Evolutionary conservation across 2,113 vertebrate genomes (phyloP), one percentile per base, ranked within the genome.

Genomic region (Notarius lentiginosus): DNA sequence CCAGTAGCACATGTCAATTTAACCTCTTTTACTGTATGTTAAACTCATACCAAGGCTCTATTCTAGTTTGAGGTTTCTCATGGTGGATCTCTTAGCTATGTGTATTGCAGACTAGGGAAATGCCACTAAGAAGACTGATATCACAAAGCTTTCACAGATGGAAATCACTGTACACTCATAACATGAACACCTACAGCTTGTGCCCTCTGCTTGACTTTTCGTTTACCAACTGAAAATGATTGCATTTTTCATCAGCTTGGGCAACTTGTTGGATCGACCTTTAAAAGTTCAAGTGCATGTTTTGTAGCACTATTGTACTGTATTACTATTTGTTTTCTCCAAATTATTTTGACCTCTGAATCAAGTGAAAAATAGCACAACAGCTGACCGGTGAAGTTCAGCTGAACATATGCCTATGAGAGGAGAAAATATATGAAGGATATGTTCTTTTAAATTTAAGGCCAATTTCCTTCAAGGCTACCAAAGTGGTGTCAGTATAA

Each of bases 371-470:
- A 93, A 93, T 92, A 93, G 87, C 89, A 72, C 76, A 91, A 90
- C 93, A 94, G 93, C 91, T 94, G 93, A 82, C 61, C 82, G 86
- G 83, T 86, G 80, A 90, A 83, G 82, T 88, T 79, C 93, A 94
- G 92, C 91, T 94, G 93, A 86, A 79, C 27, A 84, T 77, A 85
- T 30, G 18, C 85, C 88, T 81, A 55, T 75, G 66, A 70, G 14
- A 63, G 49, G 84, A 86, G 90, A 91, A 91, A 85, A 93, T 88
- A 88, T 87, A 89, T 89, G 90, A 92, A 93, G 92, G 87, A 90
- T 91, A 89, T 47, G 63, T 79, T 82, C 84, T 81, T 87, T 58
- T 73, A 89, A 90, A 83, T 89, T 89, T 86, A 90, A 87, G 79
- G n/a, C 1, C 17, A 72, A 80, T 68, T 75, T 92, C 84, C 90